A percentile compares a stretch with the other conserved stretches of the same genome.
These are phyloP conservation scores for Planiliza haematocheilus DNA, from an alignment of 2,113 vertebrate species.

Conservation along the genomic window DNA sequence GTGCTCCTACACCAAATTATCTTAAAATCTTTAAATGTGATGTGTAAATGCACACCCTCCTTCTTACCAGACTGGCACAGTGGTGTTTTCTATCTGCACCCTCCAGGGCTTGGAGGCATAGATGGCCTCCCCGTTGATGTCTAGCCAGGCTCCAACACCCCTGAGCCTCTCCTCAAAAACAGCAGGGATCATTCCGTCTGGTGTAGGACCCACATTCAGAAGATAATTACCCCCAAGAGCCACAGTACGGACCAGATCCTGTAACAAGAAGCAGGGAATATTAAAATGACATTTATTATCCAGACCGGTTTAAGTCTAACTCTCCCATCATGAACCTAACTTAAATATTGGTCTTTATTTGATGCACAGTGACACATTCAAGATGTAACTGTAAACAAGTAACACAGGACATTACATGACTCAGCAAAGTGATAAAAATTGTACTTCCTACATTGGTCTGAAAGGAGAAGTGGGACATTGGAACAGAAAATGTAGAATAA, in stretches of 20 bases:
- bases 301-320: not conserved
- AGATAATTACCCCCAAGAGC: slow-evolving; percentile 96
- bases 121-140: slow-evolving; percentile 91
- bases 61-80: slow-evolving; percentile 85
- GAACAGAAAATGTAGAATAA: no score
- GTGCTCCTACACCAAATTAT: no score
- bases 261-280: slow-evolving; percentile 1
- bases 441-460: no score
- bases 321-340: not conserved
- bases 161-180: slow-evolving; percentile 93
- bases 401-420: not conserved
- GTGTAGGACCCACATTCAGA: slow-evolving; percentile 92
- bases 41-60: no score
- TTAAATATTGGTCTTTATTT: not conserved
- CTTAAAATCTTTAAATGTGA: no score
- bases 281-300: not conserved
- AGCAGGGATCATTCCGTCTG: slow-evolving; percentile 89
- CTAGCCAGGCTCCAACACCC: slow-evolving; percentile 90
- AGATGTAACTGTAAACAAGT: no score
- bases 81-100: slow-evolving; percentile 87
- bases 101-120: slow-evolving; percentile 91
- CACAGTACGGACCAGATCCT: slow-evolving; percentile 92
- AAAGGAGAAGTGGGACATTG: no score
- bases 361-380: no score
- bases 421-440: no score